These are phyloP conservation scores for Papilio gigon DNA, from an alignment of 2,888 invertebrate species.

Conservation along the genomic window DNA sequence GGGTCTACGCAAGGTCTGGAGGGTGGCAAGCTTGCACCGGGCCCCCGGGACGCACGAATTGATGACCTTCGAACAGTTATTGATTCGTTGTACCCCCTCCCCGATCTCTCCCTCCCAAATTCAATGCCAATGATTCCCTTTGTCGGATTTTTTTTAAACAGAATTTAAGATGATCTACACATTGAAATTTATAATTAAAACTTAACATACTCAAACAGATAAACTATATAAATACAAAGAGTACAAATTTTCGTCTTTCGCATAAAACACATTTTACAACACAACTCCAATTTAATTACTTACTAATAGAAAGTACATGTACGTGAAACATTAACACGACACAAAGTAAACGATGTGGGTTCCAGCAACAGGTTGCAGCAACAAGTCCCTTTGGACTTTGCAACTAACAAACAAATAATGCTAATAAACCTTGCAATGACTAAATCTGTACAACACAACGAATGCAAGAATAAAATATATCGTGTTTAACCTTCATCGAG, in stretches of 20 bases:
- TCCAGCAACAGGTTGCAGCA: conserved; percentile 27
- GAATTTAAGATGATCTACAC: background rate
- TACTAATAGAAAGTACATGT: background rate
- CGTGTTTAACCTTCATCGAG: background rate
- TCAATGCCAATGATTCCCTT: background rate
- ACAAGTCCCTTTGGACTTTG: conserved; percentile 22
- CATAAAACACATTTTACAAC: no score
- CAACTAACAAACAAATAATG: conserved; percentile 6
- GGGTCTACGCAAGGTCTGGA: background rate
- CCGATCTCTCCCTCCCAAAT: background rate
- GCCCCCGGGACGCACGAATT: background rate
- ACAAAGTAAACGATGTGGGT: background rate
- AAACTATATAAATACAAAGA: background rate
- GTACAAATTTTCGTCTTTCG: background rate
- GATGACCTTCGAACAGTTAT: conserved; percentile 3
- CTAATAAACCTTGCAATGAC: no score
- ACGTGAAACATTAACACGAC: background rate
- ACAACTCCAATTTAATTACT: no score
- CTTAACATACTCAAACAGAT: no score
- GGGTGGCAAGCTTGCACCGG: conserved; percentile 5
- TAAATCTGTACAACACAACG: no score
- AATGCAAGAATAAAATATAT: background rate
- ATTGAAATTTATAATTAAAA: no score
- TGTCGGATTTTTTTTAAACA: background rate
- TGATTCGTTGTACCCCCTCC: background rate